These are phyloP conservation scores for Tupiocoris notatus DNA, from an alignment of 2,888 invertebrate genomes.

Conservation along the genomic window DNA sequence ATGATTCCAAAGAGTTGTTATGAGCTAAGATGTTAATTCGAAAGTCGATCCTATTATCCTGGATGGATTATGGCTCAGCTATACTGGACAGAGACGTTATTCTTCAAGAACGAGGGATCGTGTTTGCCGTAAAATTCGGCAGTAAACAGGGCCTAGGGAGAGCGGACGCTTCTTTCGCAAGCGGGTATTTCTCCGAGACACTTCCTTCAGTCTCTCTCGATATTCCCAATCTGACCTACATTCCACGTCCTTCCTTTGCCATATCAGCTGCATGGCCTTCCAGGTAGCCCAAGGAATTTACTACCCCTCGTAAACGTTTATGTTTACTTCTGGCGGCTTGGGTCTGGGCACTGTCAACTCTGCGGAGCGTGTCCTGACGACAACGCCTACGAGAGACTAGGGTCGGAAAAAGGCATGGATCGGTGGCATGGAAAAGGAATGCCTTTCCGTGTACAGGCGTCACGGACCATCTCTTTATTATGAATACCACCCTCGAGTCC, in stretches of 20 bases:
- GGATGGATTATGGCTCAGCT: no score
- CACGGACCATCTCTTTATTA: slow-evolving; percentile 39
- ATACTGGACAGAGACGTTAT: background rate
- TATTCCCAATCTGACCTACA: slow-evolving; percentile 39
- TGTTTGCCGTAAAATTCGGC: slow-evolving; percentile 30
- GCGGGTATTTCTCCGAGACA: background rate
- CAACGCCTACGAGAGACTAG: background rate
- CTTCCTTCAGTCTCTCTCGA: slow-evolving; percentile 16
- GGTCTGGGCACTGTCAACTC: slow-evolving; percentile 3
- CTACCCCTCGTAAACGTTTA: slow-evolving; percentile 35
- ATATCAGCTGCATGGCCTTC: background rate
- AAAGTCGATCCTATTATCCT: no score
- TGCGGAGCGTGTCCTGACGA: background rate
- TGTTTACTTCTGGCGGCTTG: slow-evolving; percentile 26
- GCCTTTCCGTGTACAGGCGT: slow-evolving; percentile 1
- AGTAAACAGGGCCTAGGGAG: slow-evolving; percentile 16
- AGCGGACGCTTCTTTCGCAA: background rate
- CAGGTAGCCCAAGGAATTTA: slow-evolving; percentile 29
- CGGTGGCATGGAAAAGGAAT: background rate
- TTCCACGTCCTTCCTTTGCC: slow-evolving; percentile 11
- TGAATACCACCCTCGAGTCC: slow-evolving; percentile 9
- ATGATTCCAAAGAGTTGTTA: no score
- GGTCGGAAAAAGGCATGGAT: background rate
- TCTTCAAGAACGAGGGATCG: background rate
- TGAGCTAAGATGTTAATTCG: no score